Conservation (phyloP, 2,888 invertebrate genomes). For the Heliconius sara region DNA sequence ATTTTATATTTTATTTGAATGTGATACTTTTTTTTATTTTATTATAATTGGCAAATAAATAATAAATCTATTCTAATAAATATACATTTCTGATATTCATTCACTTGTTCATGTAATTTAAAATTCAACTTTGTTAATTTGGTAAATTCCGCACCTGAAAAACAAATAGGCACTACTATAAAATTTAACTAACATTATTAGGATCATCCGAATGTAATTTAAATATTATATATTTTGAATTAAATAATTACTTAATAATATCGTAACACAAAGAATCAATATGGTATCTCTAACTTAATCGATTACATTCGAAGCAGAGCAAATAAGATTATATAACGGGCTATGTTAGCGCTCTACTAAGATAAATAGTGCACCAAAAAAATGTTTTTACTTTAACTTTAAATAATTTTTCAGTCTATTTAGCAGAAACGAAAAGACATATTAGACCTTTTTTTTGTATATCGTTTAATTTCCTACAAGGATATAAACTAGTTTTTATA, state of each 20-base stretch:
- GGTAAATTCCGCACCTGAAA: neutral
- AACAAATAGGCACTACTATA: neutral
- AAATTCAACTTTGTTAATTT: neutral
- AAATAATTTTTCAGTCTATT: too few species aligned
- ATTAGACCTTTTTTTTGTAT: too few species aligned
- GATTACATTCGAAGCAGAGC: slow-evolving; percentile 32
- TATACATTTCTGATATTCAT: neutral
- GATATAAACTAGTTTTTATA: too few species aligned
- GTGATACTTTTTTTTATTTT: neutral
- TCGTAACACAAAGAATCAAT: neutral
- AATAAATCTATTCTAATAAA: neutral
- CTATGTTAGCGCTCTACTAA: slow-evolving; percentile 26
- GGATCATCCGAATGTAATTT: neutral
- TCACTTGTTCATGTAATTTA: neutral
- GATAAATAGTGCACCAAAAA: neutral
- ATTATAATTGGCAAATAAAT: too few species aligned
- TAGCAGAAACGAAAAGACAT: too few species aligned
- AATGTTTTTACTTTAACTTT: too few species aligned
- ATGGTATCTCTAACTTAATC: slow-evolving; percentile 22
- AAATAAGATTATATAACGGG: slow-evolving; percentile 34
- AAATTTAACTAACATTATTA: neutral
- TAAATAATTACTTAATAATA: neutral
- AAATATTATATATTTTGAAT: neutral
- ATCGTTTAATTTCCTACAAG: too few species aligned
- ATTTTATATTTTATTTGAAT: too few species aligned